These are phyloP conservation scores for Paramuricea clavata DNA, from an alignment of 92 coral and sea anemone genomes.

Conservation along the genomic window DNA sequence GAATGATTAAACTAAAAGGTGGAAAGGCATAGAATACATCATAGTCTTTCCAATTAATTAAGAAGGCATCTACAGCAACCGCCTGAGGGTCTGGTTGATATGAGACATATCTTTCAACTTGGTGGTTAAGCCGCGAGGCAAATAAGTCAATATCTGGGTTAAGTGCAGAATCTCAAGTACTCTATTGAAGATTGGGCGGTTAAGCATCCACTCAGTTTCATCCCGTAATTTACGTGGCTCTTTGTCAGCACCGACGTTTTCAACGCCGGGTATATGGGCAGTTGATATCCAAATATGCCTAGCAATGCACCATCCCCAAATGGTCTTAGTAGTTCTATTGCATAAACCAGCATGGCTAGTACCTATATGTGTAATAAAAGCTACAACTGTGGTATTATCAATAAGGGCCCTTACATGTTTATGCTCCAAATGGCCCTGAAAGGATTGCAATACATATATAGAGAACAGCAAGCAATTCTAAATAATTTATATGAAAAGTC, in stretches of 20 bases:
- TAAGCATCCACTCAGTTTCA: constrained; percentile 22
- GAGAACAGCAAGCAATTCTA: constrained; percentile 33
- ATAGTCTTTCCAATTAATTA: not conserved
- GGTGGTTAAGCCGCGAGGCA: constrained; percentile 57
- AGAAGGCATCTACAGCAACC: constrained; percentile 9
- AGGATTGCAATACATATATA: not conserved
- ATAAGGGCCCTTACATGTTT: constrained; percentile 8
- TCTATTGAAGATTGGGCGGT: not conserved
- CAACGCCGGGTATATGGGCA: not conserved
- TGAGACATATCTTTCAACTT: constrained; percentile 40
- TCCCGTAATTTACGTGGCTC: not conserved
- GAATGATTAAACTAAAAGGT: constrained; percentile 3
- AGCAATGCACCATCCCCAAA: constrained; percentile 7
- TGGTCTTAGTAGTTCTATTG: not conserved
- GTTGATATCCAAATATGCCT: not conserved
- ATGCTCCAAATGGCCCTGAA: not conserved
- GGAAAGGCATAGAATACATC: constrained; percentile 15
- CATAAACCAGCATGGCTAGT: constrained; percentile 6
- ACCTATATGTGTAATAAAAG: constrained; percentile 10
- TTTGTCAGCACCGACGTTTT: constrained; percentile 13
- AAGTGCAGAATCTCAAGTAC: not conserved
- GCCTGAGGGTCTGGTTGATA: constrained; percentile 27
- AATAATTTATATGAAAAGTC: constrained; percentile 24
- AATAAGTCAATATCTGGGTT: constrained; percentile 53
- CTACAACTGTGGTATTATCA: constrained; percentile 10